Conservation (phyloP, 2,113 vertebrate genomes). For the Carassius auratus region DNA sequence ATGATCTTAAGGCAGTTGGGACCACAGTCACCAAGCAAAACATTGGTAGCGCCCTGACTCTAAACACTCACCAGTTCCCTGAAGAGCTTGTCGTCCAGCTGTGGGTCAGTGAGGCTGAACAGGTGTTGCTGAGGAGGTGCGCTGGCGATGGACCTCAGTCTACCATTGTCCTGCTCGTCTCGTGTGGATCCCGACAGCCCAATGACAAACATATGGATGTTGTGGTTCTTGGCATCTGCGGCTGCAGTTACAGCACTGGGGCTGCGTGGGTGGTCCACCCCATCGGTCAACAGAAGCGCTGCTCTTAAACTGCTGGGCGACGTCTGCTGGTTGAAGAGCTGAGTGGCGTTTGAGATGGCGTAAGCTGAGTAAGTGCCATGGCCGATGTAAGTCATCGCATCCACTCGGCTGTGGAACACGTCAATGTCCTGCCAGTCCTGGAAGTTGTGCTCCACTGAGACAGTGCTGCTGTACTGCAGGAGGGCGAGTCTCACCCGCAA, state of each 20-base stretch:
- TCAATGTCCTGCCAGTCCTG: constrained; percentile 82
- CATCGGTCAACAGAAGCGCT: constrained; percentile 83
- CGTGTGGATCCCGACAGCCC: constrained; percentile 70
- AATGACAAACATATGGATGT: constrained; percentile 82
- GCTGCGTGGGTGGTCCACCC: constrained; percentile 84
- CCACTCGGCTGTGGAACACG: constrained; percentile 79
- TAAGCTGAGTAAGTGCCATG: constrained; percentile 86
- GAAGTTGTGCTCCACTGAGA: constrained; percentile 82
- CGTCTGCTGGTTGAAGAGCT: constrained; percentile 78
- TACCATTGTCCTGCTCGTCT: constrained; percentile 65
- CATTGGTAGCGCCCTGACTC: too few species aligned
- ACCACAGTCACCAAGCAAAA: too few species aligned
- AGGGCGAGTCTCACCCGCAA: constrained; percentile 79
- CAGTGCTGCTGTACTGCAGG: constrained; percentile 87
- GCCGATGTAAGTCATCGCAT: constrained; percentile 80
- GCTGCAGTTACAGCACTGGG: constrained; percentile 77
- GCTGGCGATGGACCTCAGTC: constrained; percentile 81
- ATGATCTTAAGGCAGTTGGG: too few species aligned
- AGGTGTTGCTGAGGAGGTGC: constrained; percentile 71
- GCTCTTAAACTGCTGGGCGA: constrained; percentile 75
- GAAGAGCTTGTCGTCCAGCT: constrained; percentile 72
- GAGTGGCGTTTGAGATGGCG: constrained; percentile 84
- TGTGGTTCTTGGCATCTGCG: constrained; percentile 77
- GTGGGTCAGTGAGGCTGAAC: constrained; percentile 78
- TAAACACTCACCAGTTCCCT: constrained; percentile 71